A percentile compares a stretch with the other conserved stretches of the same genome.
Evolutionary conservation across 2,113 vertebrate species (phyloP).

Genomic region (Erythrolamprus reginae): DNA sequence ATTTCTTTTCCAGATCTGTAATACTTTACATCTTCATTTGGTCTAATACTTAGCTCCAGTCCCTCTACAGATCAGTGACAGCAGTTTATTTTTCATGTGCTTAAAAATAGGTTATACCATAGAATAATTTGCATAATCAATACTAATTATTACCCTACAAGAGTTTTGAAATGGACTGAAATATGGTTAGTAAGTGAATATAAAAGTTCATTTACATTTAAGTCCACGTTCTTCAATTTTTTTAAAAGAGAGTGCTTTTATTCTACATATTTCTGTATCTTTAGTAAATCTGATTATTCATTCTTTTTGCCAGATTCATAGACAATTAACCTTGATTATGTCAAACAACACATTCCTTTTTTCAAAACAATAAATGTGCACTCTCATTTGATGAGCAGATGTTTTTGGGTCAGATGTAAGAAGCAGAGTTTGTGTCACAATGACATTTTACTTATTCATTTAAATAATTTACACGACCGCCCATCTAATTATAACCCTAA

Average conservation of each 20-base stretch:
- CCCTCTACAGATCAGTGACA: not conserved
- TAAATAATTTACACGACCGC: not conserved
- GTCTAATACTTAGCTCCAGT: not conserved
- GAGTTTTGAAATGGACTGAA: not conserved
- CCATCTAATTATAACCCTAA: not conserved
- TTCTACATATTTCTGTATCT: not conserved
- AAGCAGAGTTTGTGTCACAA: not conserved
- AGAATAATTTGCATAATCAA: not conserved
- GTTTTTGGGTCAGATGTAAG: not conserved
- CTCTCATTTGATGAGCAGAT: not conserved
- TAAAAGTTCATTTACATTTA: not conserved
- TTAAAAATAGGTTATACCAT: not conserved
- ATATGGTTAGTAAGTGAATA: accelerated
- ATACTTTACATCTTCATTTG: not conserved
- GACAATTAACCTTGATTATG: not conserved
- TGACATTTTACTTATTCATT: not conserved
- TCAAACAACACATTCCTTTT: not conserved
- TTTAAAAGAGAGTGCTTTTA: not conserved
- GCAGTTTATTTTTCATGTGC: not conserved
- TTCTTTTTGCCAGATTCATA: not conserved
- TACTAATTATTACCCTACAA: not conserved
- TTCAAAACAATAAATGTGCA: not conserved
- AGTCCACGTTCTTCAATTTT: not conserved
- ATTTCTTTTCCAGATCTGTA: not conserved
- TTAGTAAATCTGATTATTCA: not conserved